Base-by-base conservation (phyloP, 1,140 invertebrate species). In the Eulimnadia texana region DNA sequence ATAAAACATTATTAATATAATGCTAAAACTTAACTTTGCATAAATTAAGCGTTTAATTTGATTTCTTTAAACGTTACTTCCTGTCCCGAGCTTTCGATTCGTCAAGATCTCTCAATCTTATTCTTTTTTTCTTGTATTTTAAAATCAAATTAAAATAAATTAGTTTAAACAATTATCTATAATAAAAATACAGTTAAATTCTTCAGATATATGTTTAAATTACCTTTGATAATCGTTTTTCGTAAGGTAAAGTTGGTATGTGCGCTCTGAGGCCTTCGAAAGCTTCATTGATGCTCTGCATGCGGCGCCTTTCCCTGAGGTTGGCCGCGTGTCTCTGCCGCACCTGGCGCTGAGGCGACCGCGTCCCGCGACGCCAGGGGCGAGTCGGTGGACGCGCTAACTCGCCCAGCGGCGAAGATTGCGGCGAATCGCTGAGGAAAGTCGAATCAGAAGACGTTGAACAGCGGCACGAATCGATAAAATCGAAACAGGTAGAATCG, bases 251-350 rank as follows among this genome's bases (percentile, higher is more conserved):
- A 0, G 91, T 95, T 0, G 93, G 93, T 66, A 97, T 93, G 69
- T 95, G 91, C 0, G 88, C 85, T 19, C 93, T 74, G 0, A 96
- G 78, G 1, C 87, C 76, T 67, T 81, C 79, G 66, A 80, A 81
- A 23, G 79, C 79, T 62, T 78, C 77, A 73, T 97, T 97, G 69
- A 97, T 96, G 60, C 84, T 89, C 72, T 94, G 91, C 93, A 97
- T 97, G 11, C 93, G 78, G 42, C 88, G 80, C 22, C 93, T 73
- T 75, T 97, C 93, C 0, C 93, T 74, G 66, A 95, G 77, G 74
- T 97, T 97, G 0, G 93, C 93, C 0, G 92, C 91, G 70, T 96
- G 90, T 2, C 93, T 73, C 68, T 96, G 93, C 65, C 92, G 88
- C 2, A 90, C 82, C 70, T 90, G 86, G 68, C 91, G 86, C 62